Conservation (phyloP, 30 jellyfish, hydroid and myxozoan genomes). For the Aurelia sp. region DNA sequence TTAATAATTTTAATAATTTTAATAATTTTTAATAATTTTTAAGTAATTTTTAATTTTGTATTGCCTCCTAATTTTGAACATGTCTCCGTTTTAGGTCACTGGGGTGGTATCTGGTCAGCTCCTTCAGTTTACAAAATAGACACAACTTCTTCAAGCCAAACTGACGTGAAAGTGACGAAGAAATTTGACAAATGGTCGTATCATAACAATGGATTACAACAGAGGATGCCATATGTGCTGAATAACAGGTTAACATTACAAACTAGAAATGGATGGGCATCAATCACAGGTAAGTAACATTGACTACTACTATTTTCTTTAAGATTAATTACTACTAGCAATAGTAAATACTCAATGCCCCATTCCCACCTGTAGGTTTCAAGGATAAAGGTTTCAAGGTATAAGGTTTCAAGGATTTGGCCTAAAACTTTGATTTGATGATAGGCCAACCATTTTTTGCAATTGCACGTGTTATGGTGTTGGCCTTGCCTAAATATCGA, state of each 20-base stretch:
- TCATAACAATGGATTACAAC: slow-evolving; percentile 30
- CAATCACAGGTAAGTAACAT: slow-evolving; percentile 71
- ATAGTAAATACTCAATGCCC: background rate
- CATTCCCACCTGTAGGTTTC: background rate
- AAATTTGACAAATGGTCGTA: slow-evolving; percentile 81
- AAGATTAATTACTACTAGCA: background rate
- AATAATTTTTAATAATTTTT: no score
- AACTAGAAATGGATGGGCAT: slow-evolving; percentile 56
- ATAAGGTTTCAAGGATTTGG: background rate
- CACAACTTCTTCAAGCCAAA: slow-evolving; percentile 60
- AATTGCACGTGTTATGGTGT: no score
- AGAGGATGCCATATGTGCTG: slow-evolving; percentile 74
- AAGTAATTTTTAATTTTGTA: no score
- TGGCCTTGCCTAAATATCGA: no score
- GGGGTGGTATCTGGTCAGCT: slow-evolving; percentile 99
- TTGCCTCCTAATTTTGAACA: no score
- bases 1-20: no score
- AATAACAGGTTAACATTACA: slow-evolving; percentile 68
- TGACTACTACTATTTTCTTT: background rate
- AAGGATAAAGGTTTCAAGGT: no score
- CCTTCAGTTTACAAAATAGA: slow-evolving; percentile 68
- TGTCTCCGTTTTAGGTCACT: slow-evolving; percentile 57
- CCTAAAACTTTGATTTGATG: no score
- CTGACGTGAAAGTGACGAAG: slow-evolving; percentile 69
- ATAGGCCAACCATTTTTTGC: no score